phyloP scores from a whole-genome alignment of 2,113 vertebrate genomes.

The Corvus hawaiiensis region DNA sequence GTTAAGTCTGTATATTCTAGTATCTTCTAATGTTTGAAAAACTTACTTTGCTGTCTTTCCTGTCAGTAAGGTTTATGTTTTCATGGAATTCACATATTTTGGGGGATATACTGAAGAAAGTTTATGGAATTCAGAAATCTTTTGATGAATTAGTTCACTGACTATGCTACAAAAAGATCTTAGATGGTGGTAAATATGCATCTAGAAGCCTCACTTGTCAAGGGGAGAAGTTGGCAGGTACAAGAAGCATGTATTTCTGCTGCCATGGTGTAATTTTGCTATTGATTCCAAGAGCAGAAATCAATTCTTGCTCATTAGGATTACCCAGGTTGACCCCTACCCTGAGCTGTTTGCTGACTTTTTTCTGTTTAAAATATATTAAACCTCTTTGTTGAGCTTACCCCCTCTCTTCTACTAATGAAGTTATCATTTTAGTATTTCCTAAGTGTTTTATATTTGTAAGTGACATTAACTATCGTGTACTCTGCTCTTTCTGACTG shows the following conservation, averaged over 20 bases:
- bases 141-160: background rate
- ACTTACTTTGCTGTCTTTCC: background rate
- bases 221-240: background rate
- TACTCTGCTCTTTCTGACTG: background rate
- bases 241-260: background rate
- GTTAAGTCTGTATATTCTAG: background rate
- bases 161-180: background rate
- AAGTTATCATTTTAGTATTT: background rate
- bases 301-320: background rate
- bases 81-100: background rate
- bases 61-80: background rate
- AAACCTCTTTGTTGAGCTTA: background rate
- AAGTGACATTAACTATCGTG: background rate
- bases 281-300: background rate
- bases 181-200: background rate
- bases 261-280: background rate
- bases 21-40: background rate
- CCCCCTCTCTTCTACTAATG: background rate
- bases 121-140: background rate
- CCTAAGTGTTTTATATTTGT: background rate
- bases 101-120: background rate
- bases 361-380: background rate
- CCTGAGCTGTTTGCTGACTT: background rate
- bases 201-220: background rate
- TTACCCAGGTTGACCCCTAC: background rate